These are phyloP conservation scores for Chrysocyon brachyurus DNA, from an alignment of 2,797 vertebrate species.

Conservation along the genomic window DNA sequence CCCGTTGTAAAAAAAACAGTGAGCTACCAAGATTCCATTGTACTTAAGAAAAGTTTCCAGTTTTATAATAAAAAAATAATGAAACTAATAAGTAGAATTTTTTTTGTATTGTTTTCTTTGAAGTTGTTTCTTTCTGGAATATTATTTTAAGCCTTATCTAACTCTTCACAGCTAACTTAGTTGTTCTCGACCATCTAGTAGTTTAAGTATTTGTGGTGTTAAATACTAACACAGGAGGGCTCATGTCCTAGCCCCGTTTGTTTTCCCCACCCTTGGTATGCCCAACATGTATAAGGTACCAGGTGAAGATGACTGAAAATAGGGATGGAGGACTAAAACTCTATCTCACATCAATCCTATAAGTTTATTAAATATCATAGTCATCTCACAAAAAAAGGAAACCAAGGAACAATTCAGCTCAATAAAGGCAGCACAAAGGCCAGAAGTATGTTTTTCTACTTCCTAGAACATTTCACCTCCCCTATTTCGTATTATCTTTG, in stretches of 20 bases:
- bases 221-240: not conserved
- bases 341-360: not conserved
- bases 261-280: not conserved
- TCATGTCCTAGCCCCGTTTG: not conserved
- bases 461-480: not conserved
- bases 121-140: not conserved
- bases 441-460: not conserved
- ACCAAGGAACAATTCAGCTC: not conserved
- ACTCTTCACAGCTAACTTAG: not conserved
- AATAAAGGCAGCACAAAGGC: not conserved
- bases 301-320: not conserved
- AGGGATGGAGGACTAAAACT: not conserved
- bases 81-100: not conserved
- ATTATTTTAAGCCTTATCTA: not conserved
- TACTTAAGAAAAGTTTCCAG: not conserved
- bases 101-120: not conserved
- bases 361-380: slow-evolving; percentile 11
- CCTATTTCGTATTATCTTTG: not conserved
- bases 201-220: not conserved
- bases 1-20: not conserved
- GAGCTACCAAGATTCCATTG: not conserved
- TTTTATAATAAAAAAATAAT: slow-evolving; percentile 17
- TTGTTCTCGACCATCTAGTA: not conserved
- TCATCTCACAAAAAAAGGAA: not conserved
- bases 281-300: not conserved